Conservation (phyloP, 2,888 invertebrate genomes). For the Ophioninae sp. region DNA sequence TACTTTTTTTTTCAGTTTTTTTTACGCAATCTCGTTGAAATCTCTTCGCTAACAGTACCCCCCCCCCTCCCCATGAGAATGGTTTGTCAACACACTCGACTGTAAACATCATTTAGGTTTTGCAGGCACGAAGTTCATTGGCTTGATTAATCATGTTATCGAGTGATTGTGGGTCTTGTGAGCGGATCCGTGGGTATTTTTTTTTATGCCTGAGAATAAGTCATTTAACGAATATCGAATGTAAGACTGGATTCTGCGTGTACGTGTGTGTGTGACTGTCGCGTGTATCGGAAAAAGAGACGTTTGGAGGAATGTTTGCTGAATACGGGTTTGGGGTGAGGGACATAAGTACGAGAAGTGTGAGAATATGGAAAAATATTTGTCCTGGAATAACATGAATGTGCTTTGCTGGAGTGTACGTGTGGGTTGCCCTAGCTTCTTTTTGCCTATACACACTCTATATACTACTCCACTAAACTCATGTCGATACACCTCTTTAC, state of each 20-base stretch:
- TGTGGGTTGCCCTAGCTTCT: conserved; percentile 37
- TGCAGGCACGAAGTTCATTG: conserved; percentile 73
- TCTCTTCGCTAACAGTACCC: conserved; percentile 52
- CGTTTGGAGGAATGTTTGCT: conserved; percentile 24
- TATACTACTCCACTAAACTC: conserved; percentile 17
- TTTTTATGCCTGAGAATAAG: conserved; percentile 16
- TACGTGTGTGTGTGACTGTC: neutral
- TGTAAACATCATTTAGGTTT: conserved; percentile 72
- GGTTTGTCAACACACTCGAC: conserved; percentile 70
- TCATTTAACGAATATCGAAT: conserved; percentile 24
- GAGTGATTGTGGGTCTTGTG: conserved; percentile 56
- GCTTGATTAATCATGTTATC: conserved; percentile 65
- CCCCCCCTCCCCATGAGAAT: conserved; percentile 60
- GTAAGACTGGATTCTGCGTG: neutral
- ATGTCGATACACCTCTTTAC: neutral
- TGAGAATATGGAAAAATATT: conserved; percentile 25
- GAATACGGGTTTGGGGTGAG: neutral
- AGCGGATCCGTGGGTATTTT: conserved; percentile 35
- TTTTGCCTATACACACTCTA: conserved; percentile 40
- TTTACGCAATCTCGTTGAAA: conserved; percentile 53
- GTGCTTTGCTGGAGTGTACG: conserved; percentile 30
- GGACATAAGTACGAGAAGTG: neutral
- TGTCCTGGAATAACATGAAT: conserved; percentile 44
- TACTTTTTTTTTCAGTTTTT: conserved; percentile 12
- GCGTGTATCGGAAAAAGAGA: neutral